Conservation (phyloP, 2,113 vertebrate species). For the Myodes glareolus region DNA sequence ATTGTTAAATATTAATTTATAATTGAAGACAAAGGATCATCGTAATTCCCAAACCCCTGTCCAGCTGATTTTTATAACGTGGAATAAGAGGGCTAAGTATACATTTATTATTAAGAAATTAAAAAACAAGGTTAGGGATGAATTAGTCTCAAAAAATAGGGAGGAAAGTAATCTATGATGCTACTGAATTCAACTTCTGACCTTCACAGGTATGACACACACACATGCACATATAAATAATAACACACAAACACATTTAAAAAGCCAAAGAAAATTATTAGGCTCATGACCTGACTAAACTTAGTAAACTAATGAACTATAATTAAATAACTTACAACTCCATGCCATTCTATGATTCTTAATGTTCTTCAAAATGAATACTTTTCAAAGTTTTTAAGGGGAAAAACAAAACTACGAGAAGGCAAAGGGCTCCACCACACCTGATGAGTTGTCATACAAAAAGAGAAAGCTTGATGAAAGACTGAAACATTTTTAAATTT, state of each 20-base stretch:
- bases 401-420: neutral
- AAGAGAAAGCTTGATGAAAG: neutral
- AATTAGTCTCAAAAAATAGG: neutral
- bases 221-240: neutral
- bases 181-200: neutral
- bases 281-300: neutral
- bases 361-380: neutral
- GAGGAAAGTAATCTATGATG: neutral
- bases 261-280: neutral
- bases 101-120: neutral
- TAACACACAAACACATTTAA: neutral
- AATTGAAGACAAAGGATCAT: constrained; percentile 5
- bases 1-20: constrained; percentile 32
- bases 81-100: neutral
- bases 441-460: neutral
- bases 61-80: neutral
- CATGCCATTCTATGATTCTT: neutral
- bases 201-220: neutral
- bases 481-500: neutral
- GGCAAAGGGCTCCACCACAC: neutral
- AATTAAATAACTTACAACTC: constrained; percentile 2
- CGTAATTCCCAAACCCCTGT: neutral
- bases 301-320: constrained; percentile 8
- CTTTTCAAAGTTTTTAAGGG: neutral
- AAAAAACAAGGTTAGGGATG: neutral